Evolutionary conservation across 2,113 vertebrate species (phyloP), one percentile per base, ranked within the genome.

Genomic region (Calyptommatus sinebrachiatus): DNA sequence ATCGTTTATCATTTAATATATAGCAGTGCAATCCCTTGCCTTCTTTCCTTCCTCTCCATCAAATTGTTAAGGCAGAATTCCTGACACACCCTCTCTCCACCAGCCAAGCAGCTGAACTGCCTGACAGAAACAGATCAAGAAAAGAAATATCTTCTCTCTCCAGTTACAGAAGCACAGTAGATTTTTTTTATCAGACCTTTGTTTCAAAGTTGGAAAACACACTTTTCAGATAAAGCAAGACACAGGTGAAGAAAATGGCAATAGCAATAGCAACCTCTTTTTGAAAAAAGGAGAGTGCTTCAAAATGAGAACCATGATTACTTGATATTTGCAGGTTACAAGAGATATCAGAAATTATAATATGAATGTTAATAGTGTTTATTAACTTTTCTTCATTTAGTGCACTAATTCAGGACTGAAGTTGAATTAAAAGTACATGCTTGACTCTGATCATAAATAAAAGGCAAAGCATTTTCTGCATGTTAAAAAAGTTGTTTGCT

Each of bases 1-100:
- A 80, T 2, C 7, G 63, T 85, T 77, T 82, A 29, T 53, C 85
- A 65, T 78, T 86, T 29, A 71, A 48, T 73, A 71, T 76, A 48
- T 2, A 78, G 4, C 1, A 57, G 5, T 70, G 35, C 5, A 68
- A 66, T 35, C 26, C 79, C 1, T 76, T 18, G 76, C 0, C 71
- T 2, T 78, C n/a, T 20, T 5, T 31, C 31, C 48, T 12, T 8
- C 45, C 20, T 46, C 0, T 31, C 2, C 29, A 12, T 31, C 8
- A 77, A 2, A 18, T 85, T 85, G 45, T 29, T 45, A 79, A 80
- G 60, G 8, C 3, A 85, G 82, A 79, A 41, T 1, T 5, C 63
- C 83, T 82, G 46, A 79, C 21, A 46, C 77, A 65, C 6, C n/a
- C 16, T 71, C 8, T 26, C 46, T 71, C 35, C 83, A 79, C 29